Evolutionary conservation across 2,113 vertebrate species (phyloP).

Genomic region (Siphamia tubifer): DNA sequence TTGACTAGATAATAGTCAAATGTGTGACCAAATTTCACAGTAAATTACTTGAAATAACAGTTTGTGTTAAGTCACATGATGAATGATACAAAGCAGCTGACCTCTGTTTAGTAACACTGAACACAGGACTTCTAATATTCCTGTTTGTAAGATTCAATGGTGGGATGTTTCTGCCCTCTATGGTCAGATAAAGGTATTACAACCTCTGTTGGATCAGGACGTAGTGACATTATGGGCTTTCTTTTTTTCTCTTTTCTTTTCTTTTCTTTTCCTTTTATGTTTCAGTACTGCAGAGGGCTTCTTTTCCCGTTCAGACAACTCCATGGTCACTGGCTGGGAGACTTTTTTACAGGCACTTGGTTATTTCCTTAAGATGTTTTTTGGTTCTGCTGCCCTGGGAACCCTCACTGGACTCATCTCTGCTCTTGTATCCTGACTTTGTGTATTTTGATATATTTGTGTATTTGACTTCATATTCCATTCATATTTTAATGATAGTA

Average conservation of each 20-base stretch:
- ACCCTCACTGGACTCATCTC: slow-evolving; percentile 98
- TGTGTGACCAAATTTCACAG: neutral
- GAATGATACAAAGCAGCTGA: neutral
- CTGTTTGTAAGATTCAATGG: neutral
- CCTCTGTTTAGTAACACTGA: neutral
- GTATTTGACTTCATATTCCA: neutral
- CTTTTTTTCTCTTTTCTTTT: neutral
- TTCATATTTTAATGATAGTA: neutral
- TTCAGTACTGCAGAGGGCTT: slow-evolving; percentile 96
- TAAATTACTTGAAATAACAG: neutral
- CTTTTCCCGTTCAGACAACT: slow-evolving; percentile 88
- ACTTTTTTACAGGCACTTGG: slow-evolving; percentile 93
- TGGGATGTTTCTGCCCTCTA: slow-evolving; percentile 59
- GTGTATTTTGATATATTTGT: neutral
- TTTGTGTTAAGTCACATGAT: neutral
- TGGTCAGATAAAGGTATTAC: slow-evolving; percentile 22
- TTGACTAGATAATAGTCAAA: neutral
- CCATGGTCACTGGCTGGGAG: slow-evolving; percentile 91
- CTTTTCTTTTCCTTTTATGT: slow-evolving; percentile 31
- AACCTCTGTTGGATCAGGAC: neutral
- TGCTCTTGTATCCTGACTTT: slow-evolving; percentile 90
- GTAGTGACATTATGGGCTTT: neutral
- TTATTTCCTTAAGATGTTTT: slow-evolving; percentile 99
- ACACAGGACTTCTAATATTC: neutral
- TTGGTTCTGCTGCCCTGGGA: slow-evolving; percentile 95